phyloP scores from a whole-genome alignment of 2,888 invertebrate species.

The Itoplectis maculator region DNA sequence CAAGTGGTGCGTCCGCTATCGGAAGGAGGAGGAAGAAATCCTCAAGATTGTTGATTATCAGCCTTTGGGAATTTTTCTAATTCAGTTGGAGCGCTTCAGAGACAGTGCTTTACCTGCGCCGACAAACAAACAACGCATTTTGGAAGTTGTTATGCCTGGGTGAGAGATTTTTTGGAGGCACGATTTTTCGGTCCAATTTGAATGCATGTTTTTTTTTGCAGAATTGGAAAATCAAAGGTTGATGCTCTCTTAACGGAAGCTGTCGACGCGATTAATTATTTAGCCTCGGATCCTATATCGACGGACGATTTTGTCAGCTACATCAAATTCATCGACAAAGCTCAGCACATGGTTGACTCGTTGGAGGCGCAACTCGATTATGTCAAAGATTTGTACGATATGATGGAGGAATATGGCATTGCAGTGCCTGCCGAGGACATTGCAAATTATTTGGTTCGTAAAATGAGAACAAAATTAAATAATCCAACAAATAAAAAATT shows the following conservation, averaged over 20 bases:
- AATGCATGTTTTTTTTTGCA: slow-evolving; percentile 74
- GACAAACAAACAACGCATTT: slow-evolving; percentile 88
- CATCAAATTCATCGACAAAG: slow-evolving; percentile 89
- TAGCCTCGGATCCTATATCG: slow-evolving; percentile 87
- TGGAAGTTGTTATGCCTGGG: slow-evolving; percentile 89
- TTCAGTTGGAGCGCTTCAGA: slow-evolving; percentile 90
- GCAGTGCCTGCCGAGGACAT: slow-evolving; percentile 90
- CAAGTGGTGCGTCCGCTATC: slow-evolving; percentile 89
- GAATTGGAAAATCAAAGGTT: slow-evolving; percentile 88
- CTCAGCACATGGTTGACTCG: slow-evolving; percentile 88
- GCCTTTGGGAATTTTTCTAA: slow-evolving; percentile 90
- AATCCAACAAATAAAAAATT: slow-evolving; percentile 8
- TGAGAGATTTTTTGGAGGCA: too few relatives aligned
- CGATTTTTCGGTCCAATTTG: neutral
- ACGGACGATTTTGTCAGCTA: slow-evolving; percentile 91
- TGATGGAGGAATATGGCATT: slow-evolving; percentile 93
- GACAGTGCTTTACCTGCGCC: slow-evolving; percentile 90
- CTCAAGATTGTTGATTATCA: slow-evolving; percentile 89
- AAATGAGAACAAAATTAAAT: too few relatives aligned
- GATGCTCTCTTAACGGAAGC: slow-evolving; percentile 86
- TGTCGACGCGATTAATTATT: slow-evolving; percentile 87
- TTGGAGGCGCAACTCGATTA: slow-evolving; percentile 92
- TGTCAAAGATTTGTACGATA: slow-evolving; percentile 92
- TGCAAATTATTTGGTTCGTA: slow-evolving; percentile 86
- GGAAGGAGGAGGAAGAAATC: slow-evolving; percentile 89